Percentiles rank a stretch among this genome's conserved stretches.
phyloP scores from a whole-genome alignment of 2,113 vertebrate species.

The Fregata magnificens region DNA sequence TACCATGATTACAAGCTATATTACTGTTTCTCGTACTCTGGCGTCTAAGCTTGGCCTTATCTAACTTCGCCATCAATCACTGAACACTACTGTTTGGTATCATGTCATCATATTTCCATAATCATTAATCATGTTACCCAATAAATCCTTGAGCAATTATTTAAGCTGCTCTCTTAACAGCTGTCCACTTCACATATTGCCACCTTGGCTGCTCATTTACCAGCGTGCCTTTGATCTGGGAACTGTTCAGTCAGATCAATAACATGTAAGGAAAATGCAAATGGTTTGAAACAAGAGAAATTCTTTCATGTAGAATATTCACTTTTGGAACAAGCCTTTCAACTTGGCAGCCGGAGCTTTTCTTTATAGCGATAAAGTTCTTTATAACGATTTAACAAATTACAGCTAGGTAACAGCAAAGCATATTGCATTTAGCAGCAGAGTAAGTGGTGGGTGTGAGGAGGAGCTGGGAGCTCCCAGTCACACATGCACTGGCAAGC shows the following conservation, averaged over 20 bases:
- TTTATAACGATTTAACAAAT: conserved; percentile 1
- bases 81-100: conserved; percentile 20
- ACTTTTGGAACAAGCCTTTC: conserved; percentile 40
- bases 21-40: neutral
- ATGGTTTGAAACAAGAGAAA: conserved; percentile 24
- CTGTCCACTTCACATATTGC: conserved; percentile 27
- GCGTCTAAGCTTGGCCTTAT: neutral
- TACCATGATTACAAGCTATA: neutral
- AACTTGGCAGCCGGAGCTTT: conserved; percentile 18
- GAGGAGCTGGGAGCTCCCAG: neutral
- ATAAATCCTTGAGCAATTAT: conserved; percentile 59
- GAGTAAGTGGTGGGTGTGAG: neutral
- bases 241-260: conserved; percentile 54
- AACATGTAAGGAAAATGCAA: conserved; percentile 28
- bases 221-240: conserved; percentile 40
- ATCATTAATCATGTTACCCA: conserved; percentile 66
- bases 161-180: conserved; percentile 54
- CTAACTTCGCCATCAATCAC: conserved; percentile 50
- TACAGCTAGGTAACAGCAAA: neutral
- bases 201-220: conserved; percentile 48
- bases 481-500: neutral
- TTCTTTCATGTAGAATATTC: conserved; percentile 58
- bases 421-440: neutral
- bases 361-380: neutral
- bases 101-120: conserved; percentile 62